Percentiles rank a stretch among this genome's conserved stretches.
Evolutionary conservation across 2,888 invertebrate genomes (phyloP).

Genomic region (Philereme transversata): DNA sequence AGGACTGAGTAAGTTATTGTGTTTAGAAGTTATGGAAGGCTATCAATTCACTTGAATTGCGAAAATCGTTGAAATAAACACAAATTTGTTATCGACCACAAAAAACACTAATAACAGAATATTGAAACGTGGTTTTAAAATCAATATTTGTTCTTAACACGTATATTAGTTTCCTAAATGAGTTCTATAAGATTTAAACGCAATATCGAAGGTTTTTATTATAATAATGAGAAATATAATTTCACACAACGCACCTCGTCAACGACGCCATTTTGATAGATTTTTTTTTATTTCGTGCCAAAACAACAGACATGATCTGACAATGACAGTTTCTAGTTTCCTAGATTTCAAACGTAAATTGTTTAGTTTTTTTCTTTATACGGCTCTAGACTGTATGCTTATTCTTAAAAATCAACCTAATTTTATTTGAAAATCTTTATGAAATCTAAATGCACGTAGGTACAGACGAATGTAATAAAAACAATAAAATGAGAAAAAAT

Average conservation of each 20-base stretch:
- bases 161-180: background rate
- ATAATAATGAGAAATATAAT: conserved; percentile 26
- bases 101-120: background rate
- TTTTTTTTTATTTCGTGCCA: conserved; percentile 10
- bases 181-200: background rate
- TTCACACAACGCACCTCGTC: conserved; percentile 62
- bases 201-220: background rate
- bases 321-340: too few relatives aligned
- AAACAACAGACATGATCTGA: too few relatives aligned
- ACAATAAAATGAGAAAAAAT: too few relatives aligned
- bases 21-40: background rate
- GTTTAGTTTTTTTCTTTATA: too few relatives aligned
- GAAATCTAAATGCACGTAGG: too few relatives aligned
- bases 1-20: background rate
- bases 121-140: background rate
- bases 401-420: too few relatives aligned
- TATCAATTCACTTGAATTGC: background rate
- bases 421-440: too few relatives aligned
- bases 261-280: conserved; percentile 71
- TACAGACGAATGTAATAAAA: too few relatives aligned
- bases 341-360: too few relatives aligned
- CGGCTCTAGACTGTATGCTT: too few relatives aligned
- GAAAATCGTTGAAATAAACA: conserved; percentile 7
- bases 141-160: background rate
- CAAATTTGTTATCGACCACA: conserved; percentile 1